Conservation (phyloP, 2,797 vertebrate species). For the Poecilia picta region DNA sequence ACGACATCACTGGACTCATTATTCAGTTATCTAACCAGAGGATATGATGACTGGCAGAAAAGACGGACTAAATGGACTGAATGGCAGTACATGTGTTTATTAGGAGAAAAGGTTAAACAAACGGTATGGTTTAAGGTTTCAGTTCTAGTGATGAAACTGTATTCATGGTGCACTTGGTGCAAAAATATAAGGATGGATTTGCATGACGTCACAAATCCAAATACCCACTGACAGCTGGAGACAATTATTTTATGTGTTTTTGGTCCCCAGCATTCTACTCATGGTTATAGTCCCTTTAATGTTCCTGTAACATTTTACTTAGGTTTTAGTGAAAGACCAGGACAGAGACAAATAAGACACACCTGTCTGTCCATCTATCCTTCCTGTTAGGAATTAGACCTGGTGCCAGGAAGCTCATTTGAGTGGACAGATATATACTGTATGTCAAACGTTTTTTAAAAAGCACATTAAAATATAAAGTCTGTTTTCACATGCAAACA, state of each 20-base stretch:
- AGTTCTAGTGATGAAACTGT: background rate
- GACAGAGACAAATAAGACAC: background rate
- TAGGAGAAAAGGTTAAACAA: background rate
- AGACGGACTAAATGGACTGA: background rate
- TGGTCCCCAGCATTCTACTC: background rate
- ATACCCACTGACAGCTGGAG: background rate
- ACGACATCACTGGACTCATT: constrained; percentile 14
- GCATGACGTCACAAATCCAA: background rate
- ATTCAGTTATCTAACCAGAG: constrained; percentile 5
- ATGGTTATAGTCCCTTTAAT: no score
- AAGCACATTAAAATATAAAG: no score
- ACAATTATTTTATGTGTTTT: background rate
- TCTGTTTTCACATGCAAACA: no score
- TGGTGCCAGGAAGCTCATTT: no score
- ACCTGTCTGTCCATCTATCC: no score
- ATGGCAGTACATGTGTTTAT: background rate
- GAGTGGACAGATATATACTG: no score
- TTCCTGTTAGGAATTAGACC: no score
- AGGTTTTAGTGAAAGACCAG: background rate
- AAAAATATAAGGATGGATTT: background rate
- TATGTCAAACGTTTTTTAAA: no score
- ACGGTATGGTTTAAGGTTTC: background rate
- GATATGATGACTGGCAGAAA: background rate
- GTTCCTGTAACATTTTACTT: no score
- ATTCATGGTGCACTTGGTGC: background rate